A percentile compares a stretch with the other conserved stretches of the same genome.
Evolutionary conservation across 2,113 vertebrate genomes (phyloP).

Genomic region (Ptychochromis oligacanthus): DNA sequence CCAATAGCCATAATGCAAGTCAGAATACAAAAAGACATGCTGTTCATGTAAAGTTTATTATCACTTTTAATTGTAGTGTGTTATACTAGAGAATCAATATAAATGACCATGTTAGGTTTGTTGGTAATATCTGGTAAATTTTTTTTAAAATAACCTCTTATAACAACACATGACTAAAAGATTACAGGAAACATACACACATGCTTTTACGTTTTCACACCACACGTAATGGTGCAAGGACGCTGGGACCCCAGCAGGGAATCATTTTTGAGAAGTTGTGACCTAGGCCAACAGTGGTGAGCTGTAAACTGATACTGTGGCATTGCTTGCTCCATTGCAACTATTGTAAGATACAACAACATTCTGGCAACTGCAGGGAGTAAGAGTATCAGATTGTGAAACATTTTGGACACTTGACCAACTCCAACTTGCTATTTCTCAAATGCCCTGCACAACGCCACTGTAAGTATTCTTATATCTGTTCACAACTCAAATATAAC

Average conservation of each 20-base stretch:
- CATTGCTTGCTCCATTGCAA: background rate
- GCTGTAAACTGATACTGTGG: background rate
- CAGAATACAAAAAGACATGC: too few relatives aligned
- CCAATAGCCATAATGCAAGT: too few relatives aligned
- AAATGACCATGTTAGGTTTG: too few relatives aligned
- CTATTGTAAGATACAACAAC: background rate
- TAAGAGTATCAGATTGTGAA: background rate
- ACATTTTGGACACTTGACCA: background rate
- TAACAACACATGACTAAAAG: background rate
- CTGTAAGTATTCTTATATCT: background rate
- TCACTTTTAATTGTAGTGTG: too few relatives aligned
- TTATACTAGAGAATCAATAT: too few relatives aligned
- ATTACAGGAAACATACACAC: background rate
- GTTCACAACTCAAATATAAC: background rate
- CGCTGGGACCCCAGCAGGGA: rapidly evolving
- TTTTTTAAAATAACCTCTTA: too few relatives aligned
- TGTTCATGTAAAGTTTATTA: too few relatives aligned
- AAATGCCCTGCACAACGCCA: background rate
- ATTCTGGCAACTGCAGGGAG: background rate
- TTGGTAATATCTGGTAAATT: too few relatives aligned
- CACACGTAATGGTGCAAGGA: background rate
- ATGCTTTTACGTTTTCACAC: background rate
- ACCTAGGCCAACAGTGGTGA: background rate
- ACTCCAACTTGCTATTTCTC: background rate
- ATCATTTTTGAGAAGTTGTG: background rate